Percentiles rank a stretch among this genome's conserved stretches.
These are phyloP conservation scores for Heteromurus nitidus DNA, from an alignment of 2,888 invertebrate species.

Conservation along the genomic window DNA sequence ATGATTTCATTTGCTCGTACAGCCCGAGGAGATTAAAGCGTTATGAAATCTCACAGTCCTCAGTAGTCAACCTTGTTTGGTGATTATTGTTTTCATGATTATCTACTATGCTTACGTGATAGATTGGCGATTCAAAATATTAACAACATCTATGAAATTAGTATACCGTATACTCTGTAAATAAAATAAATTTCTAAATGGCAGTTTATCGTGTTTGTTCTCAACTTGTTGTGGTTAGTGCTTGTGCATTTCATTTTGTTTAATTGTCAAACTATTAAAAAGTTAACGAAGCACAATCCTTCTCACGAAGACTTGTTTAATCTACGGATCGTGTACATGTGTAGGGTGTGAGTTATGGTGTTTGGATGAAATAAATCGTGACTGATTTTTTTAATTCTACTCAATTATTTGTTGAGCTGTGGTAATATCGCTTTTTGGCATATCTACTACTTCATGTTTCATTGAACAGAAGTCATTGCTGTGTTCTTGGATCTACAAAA, in stretches of 20 bases:
- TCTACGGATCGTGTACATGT: too few relatives aligned
- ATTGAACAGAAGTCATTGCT: too few relatives aligned
- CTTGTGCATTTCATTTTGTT: slow-evolving; percentile 33
- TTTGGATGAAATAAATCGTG: slow-evolving; percentile 46
- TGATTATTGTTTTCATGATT: too few relatives aligned
- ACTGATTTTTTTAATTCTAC: slow-evolving; percentile 43
- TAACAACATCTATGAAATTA: neutral
- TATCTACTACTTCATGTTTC: too few relatives aligned
- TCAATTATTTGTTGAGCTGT: too few relatives aligned
- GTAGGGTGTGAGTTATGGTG: neutral
- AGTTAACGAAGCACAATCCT: slow-evolving; percentile 7
- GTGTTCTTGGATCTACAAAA: too few relatives aligned
- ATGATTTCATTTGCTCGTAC: too few relatives aligned
- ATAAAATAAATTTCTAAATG: slow-evolving; percentile 9
- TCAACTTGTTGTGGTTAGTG: neutral
- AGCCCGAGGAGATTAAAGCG: too few relatives aligned
- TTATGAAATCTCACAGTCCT: too few relatives aligned
- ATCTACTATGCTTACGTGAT: too few relatives aligned
- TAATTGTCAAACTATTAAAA: neutral
- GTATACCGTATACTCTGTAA: neutral
- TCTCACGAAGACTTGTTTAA: neutral
- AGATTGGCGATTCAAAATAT: slow-evolving; percentile 4
- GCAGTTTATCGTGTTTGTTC: neutral
- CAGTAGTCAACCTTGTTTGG: too few relatives aligned
- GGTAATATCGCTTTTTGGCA: too few relatives aligned